Percentiles rank a stretch among this genome's conserved stretches.
These are phyloP conservation scores for Epinephelus coioides DNA, from an alignment of 2,797 vertebrate species.

Conservation along the genomic window DNA sequence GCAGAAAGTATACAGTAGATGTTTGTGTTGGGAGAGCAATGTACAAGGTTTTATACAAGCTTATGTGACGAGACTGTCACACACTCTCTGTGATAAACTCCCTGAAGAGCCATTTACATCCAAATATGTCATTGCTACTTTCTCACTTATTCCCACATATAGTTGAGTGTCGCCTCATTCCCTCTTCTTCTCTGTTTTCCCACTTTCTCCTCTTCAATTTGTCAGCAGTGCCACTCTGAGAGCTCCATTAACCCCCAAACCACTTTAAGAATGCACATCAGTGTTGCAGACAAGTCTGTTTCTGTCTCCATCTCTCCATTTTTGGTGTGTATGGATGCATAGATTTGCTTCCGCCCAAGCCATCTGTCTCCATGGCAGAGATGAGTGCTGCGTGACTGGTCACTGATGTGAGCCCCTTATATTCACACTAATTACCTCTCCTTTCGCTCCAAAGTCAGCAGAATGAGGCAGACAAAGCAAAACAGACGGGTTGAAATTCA, in stretches of 20 bases:
- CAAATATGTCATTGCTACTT: too few relatives aligned
- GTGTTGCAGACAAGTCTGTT: neutral
- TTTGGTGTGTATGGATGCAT: neutral
- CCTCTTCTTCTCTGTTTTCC: too few relatives aligned
- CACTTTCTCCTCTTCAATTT: neutral
- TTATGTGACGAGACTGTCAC: too few relatives aligned
- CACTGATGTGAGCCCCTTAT: constrained; percentile 36
- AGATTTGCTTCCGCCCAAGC: constrained; percentile 15
- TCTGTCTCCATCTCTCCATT: neutral
- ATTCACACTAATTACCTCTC: constrained; percentile 32
- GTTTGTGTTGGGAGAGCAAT: neutral
- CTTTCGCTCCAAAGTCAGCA: constrained; percentile 27
- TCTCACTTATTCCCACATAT: too few relatives aligned
- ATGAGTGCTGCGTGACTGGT: constrained; percentile 38
- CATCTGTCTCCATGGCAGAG: constrained; percentile 44
- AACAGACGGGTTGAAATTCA: constrained; percentile 30
- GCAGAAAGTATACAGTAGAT: neutral
- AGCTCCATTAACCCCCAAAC: constrained; percentile 15
- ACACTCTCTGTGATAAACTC: too few relatives aligned
- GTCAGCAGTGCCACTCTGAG: too few relatives aligned
- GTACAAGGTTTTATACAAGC: neutral
- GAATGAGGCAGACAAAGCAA: constrained; percentile 24
- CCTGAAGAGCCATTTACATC: too few relatives aligned
- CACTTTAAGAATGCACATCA: neutral
- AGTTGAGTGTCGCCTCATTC: too few relatives aligned